Base-by-base conservation (phyloP, 2,888 invertebrate genomes). In the Suillia variegata region DNA sequence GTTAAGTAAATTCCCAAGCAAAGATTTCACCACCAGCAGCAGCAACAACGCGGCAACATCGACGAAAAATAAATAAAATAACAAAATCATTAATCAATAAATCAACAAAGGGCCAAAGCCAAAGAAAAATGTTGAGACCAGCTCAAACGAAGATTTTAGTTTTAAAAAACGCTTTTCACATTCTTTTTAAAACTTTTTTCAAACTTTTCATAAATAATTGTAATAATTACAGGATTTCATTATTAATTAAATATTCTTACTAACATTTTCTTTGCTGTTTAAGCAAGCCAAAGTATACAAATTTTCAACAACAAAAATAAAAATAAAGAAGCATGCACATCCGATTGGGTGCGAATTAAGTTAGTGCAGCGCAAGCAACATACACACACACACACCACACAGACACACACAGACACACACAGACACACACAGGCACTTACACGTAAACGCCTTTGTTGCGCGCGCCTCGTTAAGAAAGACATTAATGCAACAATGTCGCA, bases 401-500 rank as follows among this genome's bases (percentile, higher is more conserved):
- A n/a, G n/a, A n/a, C n/a, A n/a, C n/a, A n/a, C n/a, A n/a, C n/a
- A n/a, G n/a, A n/a, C n/a, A n/a, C n/a, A n/a, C n/a, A n/a, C n/a
- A n/a, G n/a, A n/a, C n/a, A n/a, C n/a, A n/a, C n/a, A n/a, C n/a
- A n/a, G n/a, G n/a, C n/a, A n/a, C n/a, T n/a, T n/a, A n/a, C n/a
- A n/a, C n/a, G n/a, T n/a, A n/a, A n/a, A 17, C 18, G 17, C 45
- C 17, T 38, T n/a, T 38, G 38, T 10, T 45, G 45, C 17, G 45
- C 17, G 4, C 18, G 45, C 45, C 45, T 20, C 13, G 45, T 45
- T 45, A 20, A 45, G 45, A 18, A 20, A 45, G 45, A 45, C 45
- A 45, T 45, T 45, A 45, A 45, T 20, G 45, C 45, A 45, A 45
- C 45, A 45, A 18, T 45, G 45, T 45, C 45, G 45, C 45, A 6